Evolutionary conservation across 2,888 invertebrate genomes (phyloP), one percentile per base, ranked within the genome.

Genomic region (Lomographa bimaculata): DNA sequence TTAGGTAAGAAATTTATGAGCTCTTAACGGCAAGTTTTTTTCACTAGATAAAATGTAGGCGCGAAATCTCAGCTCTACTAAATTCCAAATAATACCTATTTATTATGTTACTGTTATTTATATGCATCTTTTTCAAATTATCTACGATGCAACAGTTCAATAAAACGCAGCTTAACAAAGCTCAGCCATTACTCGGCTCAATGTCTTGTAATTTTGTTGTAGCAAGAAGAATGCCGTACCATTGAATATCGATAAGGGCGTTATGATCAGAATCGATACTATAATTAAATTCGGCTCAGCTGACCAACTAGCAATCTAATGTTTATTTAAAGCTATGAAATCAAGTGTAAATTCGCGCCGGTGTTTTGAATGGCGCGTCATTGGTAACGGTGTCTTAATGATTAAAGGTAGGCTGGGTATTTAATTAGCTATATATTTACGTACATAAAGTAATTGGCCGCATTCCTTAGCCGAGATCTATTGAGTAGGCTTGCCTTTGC

Each of bases 181-280:
- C 24, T 14, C 60, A 50, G 51, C 62, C 54, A 60, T 65, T 70
- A 68, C 59, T 58, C 46, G 7, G 42, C 51, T 48, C 37, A 32
- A 38, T 47, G 57, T 62, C 62, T 60, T 64, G 67, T 68, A 73
- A 73, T 73, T 74, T 69, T 60, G 64, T 67, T 59, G 57, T 19
- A 54, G 60, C 54, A 59, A 23, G 54, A 60, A 57, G 54, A 63
- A 60, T 66, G 57, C 28, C 12, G 29, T 26, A 51, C 59, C 60
- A 61, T 63, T 60, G 64, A 55, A 43, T 56, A 38, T 35, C 10
- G 19, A 29, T 34, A 34, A 7, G n/a, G 17, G 24, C 9, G 34
- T 23, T 33, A 49, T 42, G 47, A 18, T 36, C 24, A 33, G 9
- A 41, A 41, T 19, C 1, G 26, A 38, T 38, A 33, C 32, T 25